Percentiles rank a stretch among this genome's conserved stretches.
These are phyloP conservation scores for Folsomia manolachei DNA, from an alignment of 2,888 invertebrate genomes.

Conservation along the genomic window DNA sequence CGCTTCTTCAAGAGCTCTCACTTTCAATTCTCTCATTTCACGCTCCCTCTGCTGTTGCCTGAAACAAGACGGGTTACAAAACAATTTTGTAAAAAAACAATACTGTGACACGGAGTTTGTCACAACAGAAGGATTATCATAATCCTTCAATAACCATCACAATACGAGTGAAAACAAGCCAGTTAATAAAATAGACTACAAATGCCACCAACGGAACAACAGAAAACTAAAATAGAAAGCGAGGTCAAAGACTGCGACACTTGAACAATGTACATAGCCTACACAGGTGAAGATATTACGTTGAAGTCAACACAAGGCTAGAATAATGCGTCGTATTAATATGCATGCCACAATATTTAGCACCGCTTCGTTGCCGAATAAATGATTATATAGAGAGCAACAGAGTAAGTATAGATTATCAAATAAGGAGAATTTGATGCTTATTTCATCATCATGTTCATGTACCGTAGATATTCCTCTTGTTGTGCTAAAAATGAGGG, in stretches of 20 bases:
- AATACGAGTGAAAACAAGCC: slow-evolving; percentile 14
- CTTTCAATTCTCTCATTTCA: slow-evolving; percentile 81
- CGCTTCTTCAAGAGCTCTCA: slow-evolving; percentile 80
- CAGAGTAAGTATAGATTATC: slow-evolving; percentile 18
- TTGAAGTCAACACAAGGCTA: slow-evolving; percentile 20
- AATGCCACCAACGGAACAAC: slow-evolving; percentile 12
- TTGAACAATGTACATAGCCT: slow-evolving; percentile 15
- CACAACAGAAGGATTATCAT: not conserved
- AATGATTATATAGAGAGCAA: slow-evolving; percentile 18
- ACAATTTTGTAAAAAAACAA: slow-evolving; percentile 34
- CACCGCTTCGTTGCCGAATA: slow-evolving; percentile 20
- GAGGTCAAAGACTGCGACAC: slow-evolving; percentile 7
- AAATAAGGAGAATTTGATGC: slow-evolving; percentile 19
- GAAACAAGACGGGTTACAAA: slow-evolving; percentile 53
- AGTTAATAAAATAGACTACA: slow-evolving; percentile 5
- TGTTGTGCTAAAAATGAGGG: slow-evolving; percentile 66
- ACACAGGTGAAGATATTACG: slow-evolving; percentile 16
- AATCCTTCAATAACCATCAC: no score
- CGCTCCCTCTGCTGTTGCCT: slow-evolving; percentile 75
- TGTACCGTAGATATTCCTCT: slow-evolving; percentile 66
- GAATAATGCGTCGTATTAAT: slow-evolving; percentile 19
- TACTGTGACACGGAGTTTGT: slow-evolving; percentile 2
- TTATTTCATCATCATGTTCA: slow-evolving; percentile 50
- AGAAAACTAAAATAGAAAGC: slow-evolving; percentile 13
- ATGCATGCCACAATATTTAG: slow-evolving; percentile 23